Conservation (phyloP, 2,888 invertebrate species). For the Lasioglossum malachurum region DNA sequence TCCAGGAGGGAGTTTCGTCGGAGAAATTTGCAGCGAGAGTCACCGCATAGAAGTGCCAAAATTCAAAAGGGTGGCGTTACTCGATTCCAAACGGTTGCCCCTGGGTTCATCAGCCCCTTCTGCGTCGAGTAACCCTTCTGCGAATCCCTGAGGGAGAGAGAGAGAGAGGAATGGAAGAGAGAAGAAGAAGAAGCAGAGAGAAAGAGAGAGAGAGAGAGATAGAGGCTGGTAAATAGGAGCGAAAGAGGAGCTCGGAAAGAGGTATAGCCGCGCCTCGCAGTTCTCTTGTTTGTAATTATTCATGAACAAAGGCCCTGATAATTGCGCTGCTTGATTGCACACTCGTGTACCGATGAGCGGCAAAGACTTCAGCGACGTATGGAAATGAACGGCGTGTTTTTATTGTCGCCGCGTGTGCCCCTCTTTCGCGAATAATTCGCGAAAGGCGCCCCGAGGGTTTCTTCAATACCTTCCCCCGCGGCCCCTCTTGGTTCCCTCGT, state of each 20-base stretch:
- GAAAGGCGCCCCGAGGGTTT: slow-evolving; percentile 70
- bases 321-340: slow-evolving; percentile 82
- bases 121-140: slow-evolving; percentile 44
- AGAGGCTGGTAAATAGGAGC: slow-evolving; percentile 62
- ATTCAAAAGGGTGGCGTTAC: slow-evolving; percentile 58
- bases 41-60: slow-evolving; percentile 51
- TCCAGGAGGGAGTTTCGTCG: background rate
- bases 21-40: background rate
- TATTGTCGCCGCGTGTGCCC: slow-evolving; percentile 65
- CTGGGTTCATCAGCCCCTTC: slow-evolving; percentile 54
- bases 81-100: slow-evolving; percentile 73
- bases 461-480: slow-evolving; percentile 40
- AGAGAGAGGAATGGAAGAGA: slow-evolving; percentile 19
- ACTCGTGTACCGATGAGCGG: slow-evolving; percentile 77
- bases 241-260: slow-evolving; percentile 61
- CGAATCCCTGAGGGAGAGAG: slow-evolving; percentile 47
- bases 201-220: background rate
- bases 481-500: slow-evolving; percentile 31
- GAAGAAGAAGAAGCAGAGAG: background rate
- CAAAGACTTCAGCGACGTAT: slow-evolving; percentile 74
- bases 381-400: slow-evolving; percentile 79
- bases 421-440: slow-evolving; percentile 67
- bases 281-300: slow-evolving; percentile 82
- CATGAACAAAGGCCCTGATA: slow-evolving; percentile 82
- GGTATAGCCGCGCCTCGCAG: slow-evolving; percentile 61